These are phyloP conservation scores for Helleia helle DNA, from an alignment of 2,888 invertebrate species.

Conservation along the genomic window DNA sequence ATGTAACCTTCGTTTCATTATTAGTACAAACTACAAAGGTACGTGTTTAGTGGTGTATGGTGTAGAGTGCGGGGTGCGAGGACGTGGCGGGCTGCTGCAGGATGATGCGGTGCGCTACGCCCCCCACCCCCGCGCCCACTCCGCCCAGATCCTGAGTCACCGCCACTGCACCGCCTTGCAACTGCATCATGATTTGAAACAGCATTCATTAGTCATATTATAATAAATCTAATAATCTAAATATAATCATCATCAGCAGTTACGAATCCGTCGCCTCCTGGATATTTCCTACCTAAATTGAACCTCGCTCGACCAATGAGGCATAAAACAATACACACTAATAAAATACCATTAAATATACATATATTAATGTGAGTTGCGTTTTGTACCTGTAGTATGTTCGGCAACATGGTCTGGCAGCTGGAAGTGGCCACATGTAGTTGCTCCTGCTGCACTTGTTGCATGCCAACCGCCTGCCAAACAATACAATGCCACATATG, in stretches of 20 bases:
- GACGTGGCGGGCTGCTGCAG: conserved; percentile 47
- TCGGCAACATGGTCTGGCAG: conserved; percentile 66
- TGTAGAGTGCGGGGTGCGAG: conserved; percentile 50
- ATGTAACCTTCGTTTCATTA: no score
- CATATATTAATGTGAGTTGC: no score
- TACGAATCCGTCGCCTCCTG: no score
- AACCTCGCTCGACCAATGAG: no score
- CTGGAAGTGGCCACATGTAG: conserved; percentile 62
- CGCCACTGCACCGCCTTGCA: conserved; percentile 48
- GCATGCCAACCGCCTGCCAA: conserved; percentile 59
- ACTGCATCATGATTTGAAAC: conserved; percentile 26
- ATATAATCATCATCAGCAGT: no score
- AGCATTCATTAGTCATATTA: not conserved
- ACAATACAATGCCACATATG: not conserved
- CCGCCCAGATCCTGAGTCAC: conserved; percentile 45
- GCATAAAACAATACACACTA: no score
- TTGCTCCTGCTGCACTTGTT: conserved; percentile 66
- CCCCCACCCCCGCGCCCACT: conserved; percentile 23
- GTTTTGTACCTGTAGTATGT: conserved; percentile 58
- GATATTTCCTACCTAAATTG: no score
- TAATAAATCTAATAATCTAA: not conserved
- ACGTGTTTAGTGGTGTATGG: conserved; percentile 56
- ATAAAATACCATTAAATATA: no score
- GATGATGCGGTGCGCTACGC: conserved; percentile 54
- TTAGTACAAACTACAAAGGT: no score